A percentile compares a stretch with the other conserved stretches of the same genome.
phyloP scores from a whole-genome alignment of 2,797 vertebrate genomes.

The Anguilla anguilla region DNA sequence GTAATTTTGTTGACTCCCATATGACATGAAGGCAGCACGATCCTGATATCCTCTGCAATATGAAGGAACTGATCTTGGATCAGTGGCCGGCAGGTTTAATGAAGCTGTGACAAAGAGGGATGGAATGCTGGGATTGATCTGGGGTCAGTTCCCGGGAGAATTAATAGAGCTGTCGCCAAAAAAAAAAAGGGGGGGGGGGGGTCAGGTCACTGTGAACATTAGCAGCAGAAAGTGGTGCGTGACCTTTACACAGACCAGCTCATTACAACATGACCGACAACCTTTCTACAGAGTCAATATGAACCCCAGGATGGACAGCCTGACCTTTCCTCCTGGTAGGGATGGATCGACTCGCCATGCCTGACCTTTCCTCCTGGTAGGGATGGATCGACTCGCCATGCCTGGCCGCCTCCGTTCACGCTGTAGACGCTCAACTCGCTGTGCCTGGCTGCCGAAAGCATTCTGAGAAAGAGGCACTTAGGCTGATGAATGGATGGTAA shows the following conservation, averaged over 20 bases:
- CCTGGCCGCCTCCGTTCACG: conserved; percentile 49
- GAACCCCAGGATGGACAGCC: conserved; percentile 49
- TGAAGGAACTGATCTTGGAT: not conserved
- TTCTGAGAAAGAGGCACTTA: not conserved
- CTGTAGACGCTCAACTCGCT: conserved; percentile 42
- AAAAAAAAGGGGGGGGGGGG: not conserved
- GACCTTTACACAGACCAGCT: conserved; percentile 29
- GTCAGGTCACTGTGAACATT: not conserved
- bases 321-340: conserved; percentile 63
- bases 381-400: conserved; percentile 43
- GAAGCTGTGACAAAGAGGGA: not conserved
- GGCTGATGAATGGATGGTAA: not conserved
- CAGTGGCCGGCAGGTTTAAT: no score
- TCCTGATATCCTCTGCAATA: not conserved
- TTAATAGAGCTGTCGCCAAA: conserved; percentile 37
- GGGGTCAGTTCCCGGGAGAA: not conserved
- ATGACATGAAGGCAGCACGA: no score
- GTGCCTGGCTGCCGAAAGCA: conserved; percentile 32
- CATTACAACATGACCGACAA: conserved; percentile 48
- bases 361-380: conserved; percentile 48
- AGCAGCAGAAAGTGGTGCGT: not conserved
- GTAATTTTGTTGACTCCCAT: no score
- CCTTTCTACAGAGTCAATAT: conserved; percentile 45
- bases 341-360: conserved; percentile 57
- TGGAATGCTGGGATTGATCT: not conserved